Evolutionary conservation across 1,140 invertebrate species (phyloP).

Genomic region (Philotrypesis tridentata): DNA sequence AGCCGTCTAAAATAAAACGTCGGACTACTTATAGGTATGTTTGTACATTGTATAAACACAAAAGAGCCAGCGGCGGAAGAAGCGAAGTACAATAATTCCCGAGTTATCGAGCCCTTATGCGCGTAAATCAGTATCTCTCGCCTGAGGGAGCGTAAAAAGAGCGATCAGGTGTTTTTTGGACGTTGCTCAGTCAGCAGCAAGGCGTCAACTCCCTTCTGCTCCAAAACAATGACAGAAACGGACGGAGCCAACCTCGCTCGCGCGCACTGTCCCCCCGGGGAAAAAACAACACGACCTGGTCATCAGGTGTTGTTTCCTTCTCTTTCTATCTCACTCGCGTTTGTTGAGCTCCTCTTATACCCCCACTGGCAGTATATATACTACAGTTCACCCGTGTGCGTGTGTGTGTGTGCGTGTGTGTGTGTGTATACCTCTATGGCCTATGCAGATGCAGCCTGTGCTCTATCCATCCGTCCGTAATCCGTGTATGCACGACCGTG

Average conservation of each 20-base stretch:
- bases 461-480: too few relatives aligned
- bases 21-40: not conserved
- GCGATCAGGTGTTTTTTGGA: not conserved
- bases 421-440: too few relatives aligned
- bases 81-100: not conserved
- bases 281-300: not conserved
- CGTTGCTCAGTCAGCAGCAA: not conserved
- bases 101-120: not conserved
- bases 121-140: not conserved
- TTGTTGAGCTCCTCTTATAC: not conserved
- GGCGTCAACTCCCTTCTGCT: not conserved
- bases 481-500: too few relatives aligned
- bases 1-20: not conserved
- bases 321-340: not conserved
- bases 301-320: conserved; percentile 14
- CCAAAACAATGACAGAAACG: not conserved
- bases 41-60: too few relatives aligned
- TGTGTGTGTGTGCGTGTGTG: not conserved
- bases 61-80: not conserved
- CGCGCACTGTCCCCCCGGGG: not conserved
- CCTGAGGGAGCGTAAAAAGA: not conserved
- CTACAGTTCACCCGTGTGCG: not conserved
- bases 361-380: not conserved
- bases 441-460: too few relatives aligned
- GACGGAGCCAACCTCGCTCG: not conserved